Evolutionary conservation across 2,113 vertebrate species (phyloP), one percentile per base, ranked within the genome.

Genomic region (Aythya baeri): DNA sequence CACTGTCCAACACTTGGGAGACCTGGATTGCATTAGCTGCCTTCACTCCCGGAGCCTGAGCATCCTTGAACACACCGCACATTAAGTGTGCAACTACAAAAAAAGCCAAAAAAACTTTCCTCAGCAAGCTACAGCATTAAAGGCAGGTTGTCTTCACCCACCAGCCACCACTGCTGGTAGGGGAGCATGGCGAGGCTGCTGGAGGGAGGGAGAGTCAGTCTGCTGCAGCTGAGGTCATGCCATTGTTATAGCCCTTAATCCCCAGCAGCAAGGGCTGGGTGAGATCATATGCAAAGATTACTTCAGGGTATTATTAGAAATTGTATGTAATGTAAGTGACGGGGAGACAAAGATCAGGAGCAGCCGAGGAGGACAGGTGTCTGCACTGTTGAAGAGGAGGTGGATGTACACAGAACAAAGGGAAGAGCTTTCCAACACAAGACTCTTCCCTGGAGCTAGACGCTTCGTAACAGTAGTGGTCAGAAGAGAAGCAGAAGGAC

Each of bases 281-380:
- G 85, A 96, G 85, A 41, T 96, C 92, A 96, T 67, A 63, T 25
- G 79, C 67, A 96, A 85, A 94, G 79, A 79, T 74, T 86, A 61
- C 46, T 90, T 86, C 54, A 84, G 68, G 52, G 38, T 95, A 93
- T 96, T 89, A 81, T 91, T 93, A 94, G 88, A 93, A 90, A 54
- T 54, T 27, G 86, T 82, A 61, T 65, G 73, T 94, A 77, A 94
- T 29, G 43, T 55, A 89, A 91, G 75, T 62, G 68, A 68, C 61
- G 90, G 68, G 55, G 31, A 31, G 79, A 83, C 76, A 90, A 86
- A 94, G 80, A 90, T 63, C 76, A 78, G 46, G 32, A 83, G 49
- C 29, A 57, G 43, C 14, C 67, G 31, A 71, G 84, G 17, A 66
- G 43, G 55, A 86, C 22, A 86, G 76, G 27, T 49, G 46, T 41